These are phyloP conservation scores for Chaetodon trifascialis DNA, from an alignment of 2,113 vertebrate species.

Conservation along the genomic window DNA sequence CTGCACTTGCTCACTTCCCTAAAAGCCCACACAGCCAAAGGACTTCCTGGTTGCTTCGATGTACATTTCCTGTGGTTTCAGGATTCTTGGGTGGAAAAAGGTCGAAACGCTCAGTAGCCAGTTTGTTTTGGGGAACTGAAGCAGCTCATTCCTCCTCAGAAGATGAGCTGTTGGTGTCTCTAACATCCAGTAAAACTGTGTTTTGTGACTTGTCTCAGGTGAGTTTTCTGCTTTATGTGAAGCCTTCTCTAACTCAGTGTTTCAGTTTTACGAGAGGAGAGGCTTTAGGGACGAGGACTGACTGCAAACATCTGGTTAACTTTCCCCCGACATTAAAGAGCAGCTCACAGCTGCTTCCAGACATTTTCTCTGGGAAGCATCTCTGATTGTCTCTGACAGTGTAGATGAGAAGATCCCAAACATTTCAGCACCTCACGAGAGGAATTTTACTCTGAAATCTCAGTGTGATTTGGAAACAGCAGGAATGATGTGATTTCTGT, in stretches of 20 bases:
- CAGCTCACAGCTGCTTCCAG: too few relatives aligned
- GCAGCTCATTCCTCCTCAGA: neutral
- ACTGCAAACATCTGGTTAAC: neutral
- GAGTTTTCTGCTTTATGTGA: neutral
- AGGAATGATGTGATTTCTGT: too few relatives aligned
- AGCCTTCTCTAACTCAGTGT: too few relatives aligned
- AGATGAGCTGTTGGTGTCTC: neutral
- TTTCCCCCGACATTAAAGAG: too few relatives aligned
- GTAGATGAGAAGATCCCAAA: neutral
- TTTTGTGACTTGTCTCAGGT: neutral
- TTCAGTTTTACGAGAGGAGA: too few relatives aligned
- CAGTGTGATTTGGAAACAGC: neutral
- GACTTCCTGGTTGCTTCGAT: neutral
- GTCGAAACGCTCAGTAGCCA: neutral
- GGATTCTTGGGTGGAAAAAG: constrained; percentile 18
- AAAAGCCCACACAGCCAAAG: neutral
- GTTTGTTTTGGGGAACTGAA: neutral
- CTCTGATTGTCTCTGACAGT: neutral
- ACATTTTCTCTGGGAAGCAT: neutral
- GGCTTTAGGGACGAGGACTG: too few relatives aligned
- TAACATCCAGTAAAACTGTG: neutral
- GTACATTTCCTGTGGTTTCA: neutral
- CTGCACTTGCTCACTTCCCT: neutral
- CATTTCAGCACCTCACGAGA: neutral
- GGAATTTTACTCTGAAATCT: neutral